Evolutionary conservation across 2,797 vertebrate genomes (phyloP).

Genomic region (Mormyrops boulengeri): DNA sequence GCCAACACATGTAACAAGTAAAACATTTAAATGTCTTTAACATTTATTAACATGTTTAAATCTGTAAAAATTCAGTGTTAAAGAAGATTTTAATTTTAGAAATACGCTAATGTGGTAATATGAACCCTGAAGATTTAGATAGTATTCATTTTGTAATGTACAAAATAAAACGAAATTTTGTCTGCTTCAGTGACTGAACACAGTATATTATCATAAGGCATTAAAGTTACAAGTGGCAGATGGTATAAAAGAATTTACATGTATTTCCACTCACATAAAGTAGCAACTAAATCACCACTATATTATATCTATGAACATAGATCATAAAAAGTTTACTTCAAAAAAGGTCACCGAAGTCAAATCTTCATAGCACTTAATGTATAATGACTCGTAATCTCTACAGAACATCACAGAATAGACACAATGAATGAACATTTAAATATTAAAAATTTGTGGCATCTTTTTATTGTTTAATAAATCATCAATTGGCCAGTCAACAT

Average conservation of each 20-base stretch:
- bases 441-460: neutral
- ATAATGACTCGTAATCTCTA: neutral
- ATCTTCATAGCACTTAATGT: neutral
- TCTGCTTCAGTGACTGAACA: constrained; percentile 10
- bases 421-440: neutral
- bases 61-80: neutral
- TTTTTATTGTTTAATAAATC: neutral
- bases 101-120: neutral
- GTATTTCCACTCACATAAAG: constrained; percentile 36
- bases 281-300: constrained; percentile 16
- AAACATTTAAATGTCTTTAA: neutral
- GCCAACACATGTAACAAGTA: neutral
- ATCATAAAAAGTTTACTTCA: constrained; percentile 12
- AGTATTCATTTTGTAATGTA: neutral
- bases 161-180: neutral
- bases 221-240: constrained; percentile 34
- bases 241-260: constrained; percentile 37
- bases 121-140: neutral
- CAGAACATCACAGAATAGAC: neutral
- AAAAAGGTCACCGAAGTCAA: constrained; percentile 10
- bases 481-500: neutral
- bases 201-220: neutral
- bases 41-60: neutral
- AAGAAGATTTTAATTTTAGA: neutral
- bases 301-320: constrained; percentile 29